phyloP scores from a whole-genome alignment of 2,113 vertebrate species.

The Salvelinus sp. region DNA sequence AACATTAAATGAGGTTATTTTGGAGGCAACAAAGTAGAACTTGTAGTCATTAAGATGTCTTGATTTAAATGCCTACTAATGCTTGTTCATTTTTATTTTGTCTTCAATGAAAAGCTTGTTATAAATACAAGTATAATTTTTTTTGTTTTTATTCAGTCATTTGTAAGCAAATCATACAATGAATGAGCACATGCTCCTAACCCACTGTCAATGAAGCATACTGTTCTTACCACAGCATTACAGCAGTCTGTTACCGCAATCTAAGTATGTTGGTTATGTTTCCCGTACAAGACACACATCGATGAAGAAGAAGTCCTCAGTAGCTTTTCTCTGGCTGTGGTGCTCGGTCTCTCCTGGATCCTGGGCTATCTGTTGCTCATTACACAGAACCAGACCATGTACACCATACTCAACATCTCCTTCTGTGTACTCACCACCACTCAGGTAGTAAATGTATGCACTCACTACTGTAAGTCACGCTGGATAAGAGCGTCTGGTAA shows the following conservation, averaged over 20 bases:
- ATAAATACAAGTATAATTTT: background rate
- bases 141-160: too few species aligned
- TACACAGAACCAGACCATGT: conserved; percentile 14
- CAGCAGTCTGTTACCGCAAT: background rate
- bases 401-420: conserved; percentile 44
- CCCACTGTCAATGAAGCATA: too few species aligned
- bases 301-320: conserved; percentile 47
- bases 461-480: too few species aligned
- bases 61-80: too few species aligned
- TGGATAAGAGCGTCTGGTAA: too few species aligned
- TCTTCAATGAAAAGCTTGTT: background rate
- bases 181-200: too few species aligned
- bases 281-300: conserved; percentile 60
- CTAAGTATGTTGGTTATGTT: conserved; percentile 16
- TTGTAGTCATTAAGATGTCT: background rate
- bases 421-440: conserved; percentile 65
- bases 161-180: too few species aligned
- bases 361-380: conserved; percentile 56
- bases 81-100: too few species aligned
- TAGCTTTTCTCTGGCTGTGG: conserved; percentile 49
- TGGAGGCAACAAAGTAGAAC: background rate
- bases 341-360: conserved; percentile 63
- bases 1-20: background rate
- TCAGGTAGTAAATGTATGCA: background rate
- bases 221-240: background rate